Evolutionary conservation across 2,888 invertebrate species (phyloP), one percentile per base, ranked within the genome.

Genomic region (Drosophila putrida): DNA sequence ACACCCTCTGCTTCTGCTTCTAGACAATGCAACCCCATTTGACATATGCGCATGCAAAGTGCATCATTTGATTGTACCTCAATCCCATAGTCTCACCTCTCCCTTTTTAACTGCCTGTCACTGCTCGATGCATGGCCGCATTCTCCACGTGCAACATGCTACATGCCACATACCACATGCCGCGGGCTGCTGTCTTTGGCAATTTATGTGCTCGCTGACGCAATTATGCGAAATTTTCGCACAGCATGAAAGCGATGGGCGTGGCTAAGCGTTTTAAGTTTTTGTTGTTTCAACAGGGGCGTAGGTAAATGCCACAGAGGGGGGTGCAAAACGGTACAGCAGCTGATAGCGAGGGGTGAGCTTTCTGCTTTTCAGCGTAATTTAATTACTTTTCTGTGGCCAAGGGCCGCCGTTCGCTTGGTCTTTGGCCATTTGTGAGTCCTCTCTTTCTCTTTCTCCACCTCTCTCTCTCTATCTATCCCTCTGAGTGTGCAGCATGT

Each of bases 171-270:
- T 74, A 69, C 59, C 69, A 49, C 69, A 75, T 71, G 62, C 87
- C 71, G 63, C 71, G 70, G 89, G 80, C 82, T 71, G 89, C 71
- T 86, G 90, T 86, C 85, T 88, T 88, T 89, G 88, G 72, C 85
- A 86, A 86, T 86, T 89, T 89, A 86, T 86, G 89, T 78, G 88
- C 71, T 80, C 73, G 88, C 85, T 77, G 83, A 82, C 89, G 89
- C 88, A 89, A 85, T 85, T 89, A 89, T 89, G 88, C 89, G 82
- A 89, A 85, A 82, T 88, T 85, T 89, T 80, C 79, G 88, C 89
- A 88, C 78, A 78, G 68, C 63, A 63, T 65, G 64, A 55, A 49
- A 67, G 9, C 55, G 61, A 31, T 63, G 84, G 89, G 83, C 89
- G 89, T 88, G 87, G 67, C 81, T 67, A 88, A 83, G 80, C 88